Percentiles rank a stretch among this genome's conserved stretches.
phyloP scores from a whole-genome alignment of 2,888 invertebrate species.

The Drosophila fungiperda region DNA sequence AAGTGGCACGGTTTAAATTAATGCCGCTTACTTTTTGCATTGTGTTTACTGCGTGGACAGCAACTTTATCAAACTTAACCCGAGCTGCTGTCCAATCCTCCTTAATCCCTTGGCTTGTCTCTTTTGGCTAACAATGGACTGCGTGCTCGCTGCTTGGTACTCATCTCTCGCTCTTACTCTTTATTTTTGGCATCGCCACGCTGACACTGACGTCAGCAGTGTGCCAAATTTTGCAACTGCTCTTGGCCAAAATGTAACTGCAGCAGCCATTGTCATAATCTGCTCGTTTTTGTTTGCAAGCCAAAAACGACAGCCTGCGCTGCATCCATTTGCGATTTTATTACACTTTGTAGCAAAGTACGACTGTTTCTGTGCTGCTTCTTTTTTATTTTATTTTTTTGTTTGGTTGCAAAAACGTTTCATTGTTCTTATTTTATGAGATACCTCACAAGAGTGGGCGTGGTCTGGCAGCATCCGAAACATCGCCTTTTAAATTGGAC shows the following conservation, averaged over 20 bases:
- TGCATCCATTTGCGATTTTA: slow-evolving; percentile 77
- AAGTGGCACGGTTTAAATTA: not conserved
- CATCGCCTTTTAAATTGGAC: slow-evolving; percentile 42
- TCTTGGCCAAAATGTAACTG: slow-evolving; percentile 63
- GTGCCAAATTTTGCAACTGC: slow-evolving; percentile 58
- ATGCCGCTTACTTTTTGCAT: slow-evolving; percentile 28
- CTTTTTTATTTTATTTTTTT: slow-evolving; percentile 3
- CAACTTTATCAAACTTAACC: slow-evolving; percentile 60
- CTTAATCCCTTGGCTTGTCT: slow-evolving; percentile 8
- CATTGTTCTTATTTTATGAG: slow-evolving; percentile 59
- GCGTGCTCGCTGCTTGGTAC: not conserved
- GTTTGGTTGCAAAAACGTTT: slow-evolving; percentile 51
- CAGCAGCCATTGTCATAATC: slow-evolving; percentile 54
- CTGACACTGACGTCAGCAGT: slow-evolving; percentile 75
- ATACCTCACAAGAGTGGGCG: slow-evolving; percentile 30
- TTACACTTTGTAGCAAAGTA: slow-evolving; percentile 59
- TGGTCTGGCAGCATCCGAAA: slow-evolving; percentile 13
- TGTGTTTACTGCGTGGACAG: slow-evolving; percentile 42
- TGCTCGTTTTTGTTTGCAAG: slow-evolving; percentile 47
- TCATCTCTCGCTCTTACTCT: slow-evolving; percentile 8
- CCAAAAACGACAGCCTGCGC: slow-evolving; percentile 4
- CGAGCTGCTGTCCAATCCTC: slow-evolving; percentile 41
- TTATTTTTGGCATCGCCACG: slow-evolving; percentile 57
- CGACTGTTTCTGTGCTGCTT: slow-evolving; percentile 2
- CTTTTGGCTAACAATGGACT: slow-evolving; percentile 45